Conservation (phyloP, 2,888 invertebrate genomes). For the Acleris cristana region DNA sequence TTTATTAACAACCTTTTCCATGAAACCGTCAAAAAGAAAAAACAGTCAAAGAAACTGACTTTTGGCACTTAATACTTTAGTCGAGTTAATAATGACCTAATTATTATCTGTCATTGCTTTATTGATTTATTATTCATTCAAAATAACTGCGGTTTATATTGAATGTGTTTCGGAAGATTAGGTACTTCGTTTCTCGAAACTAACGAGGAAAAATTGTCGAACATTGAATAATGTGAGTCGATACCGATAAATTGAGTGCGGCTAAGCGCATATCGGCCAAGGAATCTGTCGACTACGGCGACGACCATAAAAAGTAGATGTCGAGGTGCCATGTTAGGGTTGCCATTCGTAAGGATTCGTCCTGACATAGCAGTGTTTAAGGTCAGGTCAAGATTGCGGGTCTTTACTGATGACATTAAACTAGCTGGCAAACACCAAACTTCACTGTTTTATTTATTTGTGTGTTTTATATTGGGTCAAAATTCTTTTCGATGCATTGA, state of each 20-base stretch:
- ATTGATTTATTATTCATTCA: neutral
- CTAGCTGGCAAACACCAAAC: too few relatives aligned
- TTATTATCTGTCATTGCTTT: neutral
- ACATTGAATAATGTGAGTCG: conserved; percentile 58
- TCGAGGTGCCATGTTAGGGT: conserved; percentile 49
- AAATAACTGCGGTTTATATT: conserved; percentile 3
- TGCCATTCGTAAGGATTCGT: neutral
- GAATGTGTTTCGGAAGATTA: conserved; percentile 11
- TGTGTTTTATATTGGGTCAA: too few relatives aligned
- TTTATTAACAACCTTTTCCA: too few relatives aligned
- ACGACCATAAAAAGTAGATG: conserved; percentile 72
- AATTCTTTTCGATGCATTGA: too few relatives aligned
- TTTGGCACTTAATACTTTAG: too few relatives aligned
- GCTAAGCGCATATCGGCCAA: conserved; percentile 69
- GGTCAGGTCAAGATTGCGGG: too few relatives aligned
- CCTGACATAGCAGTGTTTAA: too few relatives aligned
- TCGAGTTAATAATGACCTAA: neutral
- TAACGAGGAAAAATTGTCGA: conserved; percentile 51
- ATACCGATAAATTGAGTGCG: conserved; percentile 61
- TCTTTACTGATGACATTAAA: too few relatives aligned
- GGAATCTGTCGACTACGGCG: conserved; percentile 66
- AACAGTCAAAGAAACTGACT: too few relatives aligned
- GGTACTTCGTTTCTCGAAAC: conserved; percentile 15
- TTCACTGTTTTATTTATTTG: too few relatives aligned
- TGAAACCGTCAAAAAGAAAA: neutral